Conservation (phyloP, 2,113 vertebrate species). For the Sterrhoptilus dennistouni region DNA sequence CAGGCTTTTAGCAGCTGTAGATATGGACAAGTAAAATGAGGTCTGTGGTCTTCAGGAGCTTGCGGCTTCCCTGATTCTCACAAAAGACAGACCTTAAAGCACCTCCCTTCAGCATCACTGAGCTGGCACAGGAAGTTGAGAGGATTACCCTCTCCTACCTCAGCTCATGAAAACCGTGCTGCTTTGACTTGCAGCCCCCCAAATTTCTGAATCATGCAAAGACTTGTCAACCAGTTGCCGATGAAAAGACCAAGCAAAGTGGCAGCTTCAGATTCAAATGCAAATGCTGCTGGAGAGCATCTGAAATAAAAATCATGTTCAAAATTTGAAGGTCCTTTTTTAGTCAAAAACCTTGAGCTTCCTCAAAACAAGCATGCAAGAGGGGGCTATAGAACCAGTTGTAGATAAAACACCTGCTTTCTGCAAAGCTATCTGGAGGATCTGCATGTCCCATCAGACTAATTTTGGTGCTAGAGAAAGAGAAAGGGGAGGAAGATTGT, state of each 20-base stretch:
- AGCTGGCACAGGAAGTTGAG: not conserved
- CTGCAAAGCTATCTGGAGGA: constrained; percentile 4
- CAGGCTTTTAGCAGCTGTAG: not conserved
- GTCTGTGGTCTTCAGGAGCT: not conserved
- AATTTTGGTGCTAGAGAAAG: not conserved
- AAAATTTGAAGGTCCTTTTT: not conserved
- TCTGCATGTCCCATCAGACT: not conserved
- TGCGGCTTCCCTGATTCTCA: not conserved
- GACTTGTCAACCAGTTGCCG: not conserved
- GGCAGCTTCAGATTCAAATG: not conserved
- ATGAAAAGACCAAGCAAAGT: not conserved
- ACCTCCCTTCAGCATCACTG: not conserved
- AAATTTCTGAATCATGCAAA: not conserved
- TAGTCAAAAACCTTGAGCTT: not conserved
- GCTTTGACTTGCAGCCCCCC: not conserved
- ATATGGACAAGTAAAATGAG: not conserved
- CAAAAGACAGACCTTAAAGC: not conserved
- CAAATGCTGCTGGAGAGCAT: not conserved
- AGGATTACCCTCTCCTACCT: not conserved
- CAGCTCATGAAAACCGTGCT: not conserved
- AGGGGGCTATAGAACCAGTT: not conserved
- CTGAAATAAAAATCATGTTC: not conserved
- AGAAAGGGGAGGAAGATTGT: not conserved
- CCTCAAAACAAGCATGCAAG: not conserved
- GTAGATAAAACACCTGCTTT: constrained; percentile 17